These are phyloP conservation scores for Telmatochromis sp. DNA, from an alignment of 2,113 vertebrate genomes.

Conservation along the genomic window DNA sequence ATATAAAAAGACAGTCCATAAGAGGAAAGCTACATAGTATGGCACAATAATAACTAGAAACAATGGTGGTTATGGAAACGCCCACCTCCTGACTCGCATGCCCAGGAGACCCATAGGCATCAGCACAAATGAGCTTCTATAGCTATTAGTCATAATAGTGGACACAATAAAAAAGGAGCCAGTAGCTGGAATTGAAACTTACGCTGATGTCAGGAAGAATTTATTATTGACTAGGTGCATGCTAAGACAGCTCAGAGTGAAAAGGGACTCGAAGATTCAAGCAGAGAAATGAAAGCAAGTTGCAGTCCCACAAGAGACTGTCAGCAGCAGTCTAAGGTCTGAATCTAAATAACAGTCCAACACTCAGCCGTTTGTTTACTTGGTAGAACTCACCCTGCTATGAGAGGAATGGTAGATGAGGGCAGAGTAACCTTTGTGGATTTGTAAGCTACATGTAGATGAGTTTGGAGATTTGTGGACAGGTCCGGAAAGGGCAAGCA, in stretches of 20 bases:
- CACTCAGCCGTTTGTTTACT: conserved; percentile 30
- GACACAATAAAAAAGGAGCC: background rate
- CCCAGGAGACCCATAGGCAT: background rate
- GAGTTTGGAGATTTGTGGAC: conserved; percentile 1
- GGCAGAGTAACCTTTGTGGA: conserved; percentile 12
- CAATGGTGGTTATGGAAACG: background rate
- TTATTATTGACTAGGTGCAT: conserved; percentile 10
- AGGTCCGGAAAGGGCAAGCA: conserved; percentile 11
- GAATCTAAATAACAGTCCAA: conserved; percentile 24
- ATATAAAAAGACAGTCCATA: background rate
- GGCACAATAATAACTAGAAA: background rate
- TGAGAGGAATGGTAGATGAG: conserved; percentile 30
- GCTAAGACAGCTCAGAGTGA: conserved; percentile 9
- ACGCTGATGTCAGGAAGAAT: conserved; percentile 32
- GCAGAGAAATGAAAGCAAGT: conserved; percentile 36
- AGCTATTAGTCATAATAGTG: conserved; percentile 10
- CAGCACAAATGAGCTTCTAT: conserved; percentile 9
- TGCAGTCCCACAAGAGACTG: conserved; percentile 14
- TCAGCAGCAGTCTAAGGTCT: conserved; percentile 28
- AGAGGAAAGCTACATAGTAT: background rate
- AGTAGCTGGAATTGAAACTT: background rate
- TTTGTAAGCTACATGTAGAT: conserved; percentile 22
- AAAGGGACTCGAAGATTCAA: background rate
- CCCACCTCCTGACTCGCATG: background rate
- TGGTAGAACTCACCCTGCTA: background rate